Evolutionary conservation across 2,113 vertebrate genomes (phyloP).

Genomic region (Nothoprocta pentlandii): DNA sequence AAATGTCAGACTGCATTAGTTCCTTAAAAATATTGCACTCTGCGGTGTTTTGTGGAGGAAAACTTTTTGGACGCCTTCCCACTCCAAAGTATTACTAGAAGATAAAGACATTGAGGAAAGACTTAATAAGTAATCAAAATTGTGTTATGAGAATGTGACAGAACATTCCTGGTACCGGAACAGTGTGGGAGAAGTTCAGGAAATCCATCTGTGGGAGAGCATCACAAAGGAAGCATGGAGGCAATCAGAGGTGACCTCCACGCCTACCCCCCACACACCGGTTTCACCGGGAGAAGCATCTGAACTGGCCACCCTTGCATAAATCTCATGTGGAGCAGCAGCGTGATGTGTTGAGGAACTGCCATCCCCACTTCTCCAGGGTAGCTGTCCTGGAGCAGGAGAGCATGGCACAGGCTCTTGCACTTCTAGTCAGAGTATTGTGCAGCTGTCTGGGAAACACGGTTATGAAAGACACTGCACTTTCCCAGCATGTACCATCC

Average conservation of each 20-base stretch:
- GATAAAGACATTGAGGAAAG: background rate
- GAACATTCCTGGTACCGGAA: background rate
- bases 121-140: background rate
- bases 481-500: background rate
- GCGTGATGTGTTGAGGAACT: background rate
- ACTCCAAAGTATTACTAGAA: background rate
- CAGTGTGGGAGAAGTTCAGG: background rate
- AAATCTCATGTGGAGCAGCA: background rate
- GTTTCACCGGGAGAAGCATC: background rate
- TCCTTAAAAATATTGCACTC: background rate
- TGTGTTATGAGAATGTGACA: background rate
- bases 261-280: background rate
- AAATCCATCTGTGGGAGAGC: background rate
- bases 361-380: background rate
- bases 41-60: background rate
- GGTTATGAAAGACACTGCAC: background rate
- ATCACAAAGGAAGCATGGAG: conserved; percentile 5
- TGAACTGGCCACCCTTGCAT: background rate
- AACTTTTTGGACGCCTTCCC: background rate
- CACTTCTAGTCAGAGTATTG: background rate
- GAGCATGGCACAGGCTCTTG: background rate
- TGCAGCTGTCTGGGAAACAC: background rate
- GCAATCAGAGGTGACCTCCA: background rate
- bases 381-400: background rate
- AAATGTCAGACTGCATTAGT: background rate